phyloP scores from a whole-genome alignment of 2,888 invertebrate species.

The Pocota personata region DNA sequence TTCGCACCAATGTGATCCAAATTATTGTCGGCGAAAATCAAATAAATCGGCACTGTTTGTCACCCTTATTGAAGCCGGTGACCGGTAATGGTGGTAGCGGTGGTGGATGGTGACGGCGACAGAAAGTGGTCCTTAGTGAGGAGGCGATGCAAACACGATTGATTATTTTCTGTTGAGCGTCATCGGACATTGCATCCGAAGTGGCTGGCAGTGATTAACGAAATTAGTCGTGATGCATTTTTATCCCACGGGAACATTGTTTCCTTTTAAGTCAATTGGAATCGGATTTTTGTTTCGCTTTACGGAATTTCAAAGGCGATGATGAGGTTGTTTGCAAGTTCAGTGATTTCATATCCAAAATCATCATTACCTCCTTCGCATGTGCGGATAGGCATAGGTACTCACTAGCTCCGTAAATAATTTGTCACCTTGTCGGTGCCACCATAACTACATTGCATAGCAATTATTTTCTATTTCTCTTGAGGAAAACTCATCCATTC shows the following conservation, averaged over 20 bases:
- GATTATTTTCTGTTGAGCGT: conserved; percentile 63
- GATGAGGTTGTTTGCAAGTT: not conserved
- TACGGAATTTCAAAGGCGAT: not conserved
- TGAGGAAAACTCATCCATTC: conserved; percentile 80
- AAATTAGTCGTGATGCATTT: conserved; percentile 67
- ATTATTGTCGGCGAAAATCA: conserved; percentile 73
- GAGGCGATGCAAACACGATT: conserved; percentile 67
- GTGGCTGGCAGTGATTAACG: conserved; percentile 71
- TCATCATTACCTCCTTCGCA: not conserved
- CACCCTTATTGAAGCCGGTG: conserved; percentile 42
- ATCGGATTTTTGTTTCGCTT: conserved; percentile 34
- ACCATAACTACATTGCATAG: conserved; percentile 44
- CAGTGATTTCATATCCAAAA: conserved; percentile 15
- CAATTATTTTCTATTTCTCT: conserved; percentile 61
- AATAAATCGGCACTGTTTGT: conserved; percentile 72
- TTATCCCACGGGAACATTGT: conserved; percentile 65
- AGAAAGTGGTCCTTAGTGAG: not conserved
- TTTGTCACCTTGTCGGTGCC: conserved; percentile 55
- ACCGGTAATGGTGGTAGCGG: not conserved
- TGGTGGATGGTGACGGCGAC: not conserved
- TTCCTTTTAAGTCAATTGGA: conserved; percentile 25
- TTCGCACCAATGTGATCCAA: conserved; percentile 74
- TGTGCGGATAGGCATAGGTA: not conserved
- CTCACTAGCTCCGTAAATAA: conserved; percentile 40
- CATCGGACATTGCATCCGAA: conserved; percentile 46